phyloP scores from a whole-genome alignment of 2,888 invertebrate genomes.

The Neoascia interrupta region DNA sequence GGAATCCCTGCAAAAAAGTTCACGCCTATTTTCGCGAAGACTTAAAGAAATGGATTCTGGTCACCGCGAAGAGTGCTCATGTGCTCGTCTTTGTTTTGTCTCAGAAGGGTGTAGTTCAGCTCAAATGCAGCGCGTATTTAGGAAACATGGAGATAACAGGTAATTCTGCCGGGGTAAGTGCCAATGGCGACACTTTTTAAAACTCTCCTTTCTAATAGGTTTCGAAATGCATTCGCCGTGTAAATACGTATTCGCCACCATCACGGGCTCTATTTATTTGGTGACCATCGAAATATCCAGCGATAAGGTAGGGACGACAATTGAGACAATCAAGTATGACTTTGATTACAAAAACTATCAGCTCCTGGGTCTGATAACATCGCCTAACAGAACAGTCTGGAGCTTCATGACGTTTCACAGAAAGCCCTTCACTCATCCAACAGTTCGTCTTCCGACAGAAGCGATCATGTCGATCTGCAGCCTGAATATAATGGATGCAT shows the following conservation, averaged over 20 bases:
- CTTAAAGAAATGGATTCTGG: slow-evolving; percentile 71
- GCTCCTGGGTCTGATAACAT: slow-evolving; percentile 73
- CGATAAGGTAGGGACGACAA: slow-evolving; percentile 59
- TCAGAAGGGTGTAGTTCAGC: slow-evolving; percentile 31
- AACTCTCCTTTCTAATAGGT: slow-evolving; percentile 65
- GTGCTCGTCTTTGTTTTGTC: slow-evolving; percentile 73
- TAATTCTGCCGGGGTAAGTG: not conserved
- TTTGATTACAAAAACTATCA: slow-evolving; percentile 72
- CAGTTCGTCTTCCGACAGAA: slow-evolving; percentile 32
- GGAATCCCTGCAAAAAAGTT: slow-evolving; percentile 73
- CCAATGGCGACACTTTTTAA: not conserved
- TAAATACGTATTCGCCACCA: slow-evolving; percentile 73
- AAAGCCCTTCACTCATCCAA: slow-evolving; percentile 71
- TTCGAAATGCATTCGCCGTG: slow-evolving; percentile 69
- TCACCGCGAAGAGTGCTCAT: slow-evolving; percentile 74
- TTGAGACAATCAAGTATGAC: slow-evolving; percentile 59
- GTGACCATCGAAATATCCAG: slow-evolving; percentile 63
- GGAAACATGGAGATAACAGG: slow-evolving; percentile 76
- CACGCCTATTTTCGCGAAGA: slow-evolving; percentile 67
- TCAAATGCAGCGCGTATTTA: slow-evolving; percentile 70
- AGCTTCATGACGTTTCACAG: slow-evolving; percentile 73
- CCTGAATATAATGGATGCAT: slow-evolving; percentile 68
- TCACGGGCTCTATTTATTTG: slow-evolving; percentile 70
- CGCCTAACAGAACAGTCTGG: slow-evolving; percentile 72
- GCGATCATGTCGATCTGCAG: slow-evolving; percentile 71